Evolutionary conservation across 1,140 invertebrate species (phyloP).

Genomic region (Zaprionus inermis): DNA sequence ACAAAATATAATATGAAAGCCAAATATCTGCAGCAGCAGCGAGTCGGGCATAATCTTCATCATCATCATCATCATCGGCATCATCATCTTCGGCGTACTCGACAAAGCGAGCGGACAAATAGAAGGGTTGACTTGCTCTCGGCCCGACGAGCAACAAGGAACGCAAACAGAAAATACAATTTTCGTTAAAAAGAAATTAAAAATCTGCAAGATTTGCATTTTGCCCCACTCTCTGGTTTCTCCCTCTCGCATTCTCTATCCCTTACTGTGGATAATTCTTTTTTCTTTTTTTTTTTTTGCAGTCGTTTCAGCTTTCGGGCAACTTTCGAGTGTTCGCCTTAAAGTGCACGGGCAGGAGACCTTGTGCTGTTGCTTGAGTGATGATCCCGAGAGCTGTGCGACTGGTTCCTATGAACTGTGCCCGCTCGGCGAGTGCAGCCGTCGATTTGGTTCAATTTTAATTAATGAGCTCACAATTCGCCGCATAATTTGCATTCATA

Average conservation of each 20-base stretch:
- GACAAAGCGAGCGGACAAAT: conserved; percentile 50
- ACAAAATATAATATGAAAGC: conserved; percentile 81
- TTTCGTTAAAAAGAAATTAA: conserved; percentile 83
- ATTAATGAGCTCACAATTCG: conserved; percentile 80
- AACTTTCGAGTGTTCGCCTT: conserved; percentile 79
- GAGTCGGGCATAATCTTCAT: conserved; percentile 31
- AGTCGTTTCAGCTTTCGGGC: conserved; percentile 13
- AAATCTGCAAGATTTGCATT: conserved; percentile 83
- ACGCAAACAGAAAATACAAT: conserved; percentile 82
- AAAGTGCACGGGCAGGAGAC: conserved; percentile 76
- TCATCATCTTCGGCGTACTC: conserved; percentile 32
- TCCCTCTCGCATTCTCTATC: neutral
- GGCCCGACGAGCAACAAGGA: conserved; percentile 63
- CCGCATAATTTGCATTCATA: conserved; percentile 73
- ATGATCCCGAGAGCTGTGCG: conserved; percentile 4
- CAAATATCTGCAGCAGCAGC: conserved; percentile 47
- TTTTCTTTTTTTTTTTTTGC: conserved; percentile 25
- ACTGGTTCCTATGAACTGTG: conserved; percentile 13
- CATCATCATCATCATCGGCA: conserved; percentile 6
- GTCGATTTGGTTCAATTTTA: conserved; percentile 77
- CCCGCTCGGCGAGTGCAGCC: conserved; percentile 13
- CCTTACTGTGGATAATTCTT: conserved; percentile 59
- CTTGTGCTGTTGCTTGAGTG: conserved; percentile 38
- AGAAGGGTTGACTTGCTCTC: conserved; percentile 67
- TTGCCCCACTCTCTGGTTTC: conserved; percentile 43